These are phyloP conservation scores for Astatoreochromis straeleni DNA, from an alignment of 2,113 vertebrate genomes.

Conservation along the genomic window DNA sequence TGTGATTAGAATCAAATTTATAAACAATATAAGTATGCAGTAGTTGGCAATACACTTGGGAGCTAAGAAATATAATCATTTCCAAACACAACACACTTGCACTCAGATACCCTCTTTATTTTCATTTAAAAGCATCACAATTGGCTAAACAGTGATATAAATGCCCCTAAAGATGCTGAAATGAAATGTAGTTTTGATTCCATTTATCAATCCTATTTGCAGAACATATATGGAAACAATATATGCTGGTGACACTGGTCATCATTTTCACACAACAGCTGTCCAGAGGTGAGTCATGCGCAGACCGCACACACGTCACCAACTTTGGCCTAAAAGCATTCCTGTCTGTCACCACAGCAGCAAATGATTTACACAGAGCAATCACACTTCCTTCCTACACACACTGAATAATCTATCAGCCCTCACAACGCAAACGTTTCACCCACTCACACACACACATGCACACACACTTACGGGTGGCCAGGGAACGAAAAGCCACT, in stretches of 20 bases:
- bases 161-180: background rate
- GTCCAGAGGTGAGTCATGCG: background rate
- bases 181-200: background rate
- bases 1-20: background rate
- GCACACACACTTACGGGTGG: background rate
- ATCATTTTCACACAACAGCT: background rate
- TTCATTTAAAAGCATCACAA: background rate
- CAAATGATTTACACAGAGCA: constrained; percentile 29
- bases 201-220: background rate
- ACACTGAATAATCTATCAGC: constrained; percentile 28
- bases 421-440: background rate
- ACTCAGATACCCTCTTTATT: background rate
- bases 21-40: background rate
- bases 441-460: background rate
- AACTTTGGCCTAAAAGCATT: constrained; percentile 38
- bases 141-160: background rate
- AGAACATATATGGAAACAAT: background rate
- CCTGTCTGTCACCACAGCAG: constrained; percentile 43
- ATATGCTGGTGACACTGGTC: background rate
- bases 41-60: background rate
- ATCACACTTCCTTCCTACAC: constrained; percentile 42
- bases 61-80: background rate
- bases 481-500: background rate
- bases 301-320: background rate
- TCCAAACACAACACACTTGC: background rate